Percentiles rank a stretch among this genome's conserved stretches.
These are phyloP conservation scores for Paedocypris sp. DNA, from an alignment of 2,113 vertebrate genomes.

Conservation along the genomic window DNA sequence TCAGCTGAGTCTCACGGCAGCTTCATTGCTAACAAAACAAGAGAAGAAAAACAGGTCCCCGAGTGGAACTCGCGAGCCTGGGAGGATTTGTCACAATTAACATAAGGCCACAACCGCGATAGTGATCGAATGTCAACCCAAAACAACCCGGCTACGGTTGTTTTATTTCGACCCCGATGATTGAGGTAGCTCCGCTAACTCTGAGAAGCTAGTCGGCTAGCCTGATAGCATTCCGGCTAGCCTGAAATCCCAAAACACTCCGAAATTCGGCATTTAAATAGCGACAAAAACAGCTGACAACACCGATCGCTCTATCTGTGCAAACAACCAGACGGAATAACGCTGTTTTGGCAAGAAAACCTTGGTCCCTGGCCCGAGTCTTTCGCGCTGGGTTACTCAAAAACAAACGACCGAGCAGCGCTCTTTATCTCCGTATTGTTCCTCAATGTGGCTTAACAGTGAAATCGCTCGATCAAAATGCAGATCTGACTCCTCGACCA, in stretches of 20 bases:
- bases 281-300: neutral
- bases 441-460: neutral
- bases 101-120: neutral
- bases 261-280: neutral
- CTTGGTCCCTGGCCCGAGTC: slow-evolving; percentile 20
- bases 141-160: neutral
- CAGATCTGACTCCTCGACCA: neutral
- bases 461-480: neutral
- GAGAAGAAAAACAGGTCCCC: neutral
- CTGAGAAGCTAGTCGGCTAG: slow-evolving; percentile 31
- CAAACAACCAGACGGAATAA: neutral
- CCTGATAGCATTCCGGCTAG: slow-evolving; percentile 32
- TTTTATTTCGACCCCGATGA: neutral
- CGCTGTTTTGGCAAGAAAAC: slow-evolving; percentile 16
- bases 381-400: slow-evolving; percentile 12
- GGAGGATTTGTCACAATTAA: neutral
- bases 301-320: neutral
- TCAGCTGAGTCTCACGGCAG: slow-evolving; percentile 34
- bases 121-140: neutral
- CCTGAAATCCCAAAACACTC: neutral
- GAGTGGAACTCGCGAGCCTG: neutral
- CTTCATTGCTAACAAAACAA: slow-evolving; percentile 14
- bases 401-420: slow-evolving; percentile 25
- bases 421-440: slow-evolving; percentile 29
- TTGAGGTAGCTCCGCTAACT: slow-evolving; percentile 27